Evolutionary conservation across 1,140 invertebrate species (phyloP), one percentile per base, ranked within the genome.

Genomic region (Papilio polytes): DNA sequence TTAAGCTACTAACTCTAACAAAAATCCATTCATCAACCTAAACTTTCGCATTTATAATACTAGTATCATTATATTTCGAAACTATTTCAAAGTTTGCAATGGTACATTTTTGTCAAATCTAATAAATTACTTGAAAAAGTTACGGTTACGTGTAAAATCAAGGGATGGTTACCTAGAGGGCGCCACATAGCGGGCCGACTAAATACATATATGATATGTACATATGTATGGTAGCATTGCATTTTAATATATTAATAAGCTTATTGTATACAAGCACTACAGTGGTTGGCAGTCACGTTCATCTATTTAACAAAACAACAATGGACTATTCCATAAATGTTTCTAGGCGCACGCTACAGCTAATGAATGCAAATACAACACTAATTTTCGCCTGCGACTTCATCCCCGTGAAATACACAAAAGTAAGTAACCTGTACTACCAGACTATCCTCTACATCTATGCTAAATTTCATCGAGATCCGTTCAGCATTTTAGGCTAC

Each of bases 261-360:
- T 70, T 12, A 31, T 13, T 26, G 59, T 70, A 70, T 26, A 70
- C 12, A 70, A 31, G 26, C 22, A 26, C 26, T 18, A 18, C 12
- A 1, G 26, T 31, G 22, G 22, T 70, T 18, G 26, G 12, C 4
- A 70, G 63, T 70, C 63, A 70, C 63, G 63, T 70, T 70, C 26
- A 26, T 70, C 13, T 70, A 70, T 70, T 70, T 70, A 70, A 70
- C 26, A 70, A 70, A 66, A 12, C 63, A 66, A 70, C 63, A 70
- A 70, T 15, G 22, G 22, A 70, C 31, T 4, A 15, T 70, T 70
- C 15, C 4, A 15, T 31, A 6, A 3, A 31, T 7, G 3, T 66
- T 31, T 31, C 22, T 31, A 26, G 3, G 56, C n/a, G 0, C 20
- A 41, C 36, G 36, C 4, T 41, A 41, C 8, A 31, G 13, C 36